These are phyloP conservation scores for Phenganax stokvisi DNA, from an alignment of 92 coral and sea anemone species.

Conservation along the genomic window DNA sequence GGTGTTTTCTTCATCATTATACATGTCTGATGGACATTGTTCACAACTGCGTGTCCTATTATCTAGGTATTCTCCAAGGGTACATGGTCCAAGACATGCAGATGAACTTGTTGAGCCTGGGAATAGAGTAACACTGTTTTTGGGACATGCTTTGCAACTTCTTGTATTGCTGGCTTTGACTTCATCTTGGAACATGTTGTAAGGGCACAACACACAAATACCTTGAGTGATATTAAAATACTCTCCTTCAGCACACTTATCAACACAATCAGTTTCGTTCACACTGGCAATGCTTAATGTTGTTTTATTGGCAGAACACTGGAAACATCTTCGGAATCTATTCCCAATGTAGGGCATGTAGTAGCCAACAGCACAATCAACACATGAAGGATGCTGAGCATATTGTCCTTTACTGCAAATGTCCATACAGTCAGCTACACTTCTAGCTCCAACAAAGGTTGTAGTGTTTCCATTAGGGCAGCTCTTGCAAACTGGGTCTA, in stretches of 20 bases:
- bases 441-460: background rate
- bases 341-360: slow-evolving; percentile 5
- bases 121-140: background rate
- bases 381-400: background rate
- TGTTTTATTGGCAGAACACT: slow-evolving; percentile 1
- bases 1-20: background rate
- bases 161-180: background rate
- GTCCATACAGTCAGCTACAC: background rate
- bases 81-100: slow-evolving; percentile 7
- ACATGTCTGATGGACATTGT: background rate
- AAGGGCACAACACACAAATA: slow-evolving; percentile 6
- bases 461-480: slow-evolving; percentile 11
- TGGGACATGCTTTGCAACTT: slow-evolving; percentile 16
- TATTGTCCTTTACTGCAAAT: slow-evolving; percentile 3
- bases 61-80: slow-evolving; percentile 3
- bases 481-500: slow-evolving; percentile 18
- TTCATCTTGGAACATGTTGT: slow-evolving; percentile 23
- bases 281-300: background rate
- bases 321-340: slow-evolving; percentile 4
- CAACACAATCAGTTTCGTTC: background rate
- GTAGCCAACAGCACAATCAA: slow-evolving; percentile 8
- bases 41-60: background rate
- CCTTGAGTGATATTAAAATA: slow-evolving; percentile 23
- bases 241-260: background rate
- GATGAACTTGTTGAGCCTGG: background rate